Evolutionary conservation across 2,113 vertebrate species (phyloP), one percentile per base, ranked within the genome.

Genomic region (Calidris pygmaea): DNA sequence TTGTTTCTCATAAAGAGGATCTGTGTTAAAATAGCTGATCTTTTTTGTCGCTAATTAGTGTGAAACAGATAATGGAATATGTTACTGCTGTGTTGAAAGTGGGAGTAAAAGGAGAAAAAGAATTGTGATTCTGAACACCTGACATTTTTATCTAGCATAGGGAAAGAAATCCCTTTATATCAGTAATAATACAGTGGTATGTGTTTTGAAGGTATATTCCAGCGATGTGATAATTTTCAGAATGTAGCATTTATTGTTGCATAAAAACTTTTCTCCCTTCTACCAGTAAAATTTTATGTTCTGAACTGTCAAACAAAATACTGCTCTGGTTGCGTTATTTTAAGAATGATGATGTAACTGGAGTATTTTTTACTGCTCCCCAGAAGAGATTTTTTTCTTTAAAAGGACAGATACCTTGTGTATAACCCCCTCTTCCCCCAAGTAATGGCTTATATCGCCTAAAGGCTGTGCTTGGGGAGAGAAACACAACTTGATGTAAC

Each of bases 151-250:
- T 73, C 50, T 48, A 71, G 58, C 22, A 50, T 4, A 17, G 66
- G 55, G 70, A 20, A 72, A 58, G 37, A 83, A 81, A 39, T 95
- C 85, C 90, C 72, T 80, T 47, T 70, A 10, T 35, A 68, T 30
- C 43, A 67, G 35, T 68, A 92, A 56, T 41, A 86, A 86, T 70
- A 43, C 82, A 53, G 14, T n/a, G 52, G 19, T 35, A 10, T 48
- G 23, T 41, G 16, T 94, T 94, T 90, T 59, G 52, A 81, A 71
- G 47, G 14, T 80, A 15, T 83, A 34, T 80, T 87, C 55, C 80
- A 90, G 72, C 62, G 37, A 47, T 34, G 59, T 73, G 67, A 88
- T 96, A 88, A 83, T 92, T 85, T 95, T 86, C 81, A 68, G 85
- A 77, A 74, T 86, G 78, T 32, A 59, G 59, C 34, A 43, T 85